phyloP scores from a whole-genome alignment of 1,140 invertebrate species.

The Leptestheria dahalacensis region DNA sequence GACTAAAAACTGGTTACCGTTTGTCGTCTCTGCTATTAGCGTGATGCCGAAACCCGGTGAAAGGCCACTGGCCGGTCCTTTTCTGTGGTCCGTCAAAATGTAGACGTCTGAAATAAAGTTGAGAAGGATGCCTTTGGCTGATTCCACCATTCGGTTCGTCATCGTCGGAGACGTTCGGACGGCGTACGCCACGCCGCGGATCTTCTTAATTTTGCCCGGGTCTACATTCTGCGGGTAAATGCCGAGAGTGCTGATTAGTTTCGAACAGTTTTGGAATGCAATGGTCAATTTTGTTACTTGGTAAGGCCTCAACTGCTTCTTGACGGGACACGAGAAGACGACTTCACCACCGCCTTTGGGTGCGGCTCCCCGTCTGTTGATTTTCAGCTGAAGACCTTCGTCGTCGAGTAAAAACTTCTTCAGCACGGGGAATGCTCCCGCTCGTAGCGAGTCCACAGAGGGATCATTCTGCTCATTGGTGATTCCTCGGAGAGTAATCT shows the following conservation, averaged over 20 bases:
- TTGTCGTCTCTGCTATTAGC: conserved; percentile 80
- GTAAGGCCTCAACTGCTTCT: conserved; percentile 44
- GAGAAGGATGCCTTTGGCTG: conserved; percentile 76
- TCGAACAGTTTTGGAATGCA: conserved; percentile 5
- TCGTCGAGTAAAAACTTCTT: conserved; percentile 73
- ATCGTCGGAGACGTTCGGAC: conserved; percentile 79
- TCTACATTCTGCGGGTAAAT: conserved; percentile 35
- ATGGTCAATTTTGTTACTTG: conserved; percentile 35
- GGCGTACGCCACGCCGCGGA: conserved; percentile 76
- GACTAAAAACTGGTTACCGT: conserved; percentile 47
- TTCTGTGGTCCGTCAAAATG: conserved; percentile 80
- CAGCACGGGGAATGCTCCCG: conserved; percentile 58
- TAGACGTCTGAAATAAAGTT: conserved; percentile 92
- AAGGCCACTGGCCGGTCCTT: conserved; percentile 39
- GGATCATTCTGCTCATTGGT: conserved; percentile 68
- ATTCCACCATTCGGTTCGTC: conserved; percentile 79
- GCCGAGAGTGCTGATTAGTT: too few relatives aligned
- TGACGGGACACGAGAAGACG: conserved; percentile 69
- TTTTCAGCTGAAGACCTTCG: conserved; percentile 72
- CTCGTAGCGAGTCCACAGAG: conserved; percentile 71
- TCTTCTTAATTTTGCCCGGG: conserved; percentile 82
- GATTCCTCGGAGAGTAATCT: conserved; percentile 66
- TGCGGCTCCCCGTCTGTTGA: conserved; percentile 62
- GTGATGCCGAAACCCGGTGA: conserved; percentile 62
- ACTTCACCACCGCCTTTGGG: conserved; percentile 86